A percentile compares a stretch with the other conserved stretches of the same genome.
Conservation (phyloP, 2,888 invertebrate genomes). For the Chloroclystis v-ata region DNA sequence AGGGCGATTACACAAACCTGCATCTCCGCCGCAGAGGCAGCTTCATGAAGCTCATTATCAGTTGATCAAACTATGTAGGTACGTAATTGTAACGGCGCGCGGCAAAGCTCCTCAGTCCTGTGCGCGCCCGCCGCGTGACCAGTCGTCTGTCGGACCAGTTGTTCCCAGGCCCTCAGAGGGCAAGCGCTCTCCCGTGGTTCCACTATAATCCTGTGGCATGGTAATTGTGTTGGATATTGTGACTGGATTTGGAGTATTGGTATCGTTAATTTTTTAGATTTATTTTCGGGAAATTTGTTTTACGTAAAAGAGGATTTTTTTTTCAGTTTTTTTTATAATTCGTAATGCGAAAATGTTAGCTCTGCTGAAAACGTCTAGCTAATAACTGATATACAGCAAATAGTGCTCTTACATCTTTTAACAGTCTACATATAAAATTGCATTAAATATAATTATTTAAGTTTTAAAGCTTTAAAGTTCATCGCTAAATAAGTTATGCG, state of each 20-base stretch:
- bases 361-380: too few relatives aligned
- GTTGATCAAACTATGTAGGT: not conserved
- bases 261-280: constrained; percentile 51
- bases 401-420: too few relatives aligned
- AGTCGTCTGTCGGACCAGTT: constrained; percentile 38
- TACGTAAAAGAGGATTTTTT: not conserved
- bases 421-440: too few relatives aligned
- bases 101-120: constrained; percentile 23
- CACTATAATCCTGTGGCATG: constrained; percentile 72
- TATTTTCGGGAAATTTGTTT: not conserved
- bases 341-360: too few relatives aligned
- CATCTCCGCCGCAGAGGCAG: not conserved
- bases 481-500: too few relatives aligned
- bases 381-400: too few relatives aligned
- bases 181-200: too few relatives aligned
- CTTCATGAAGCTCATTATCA: constrained; percentile 3
- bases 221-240: constrained; percentile 49
- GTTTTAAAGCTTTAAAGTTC: too few relatives aligned
- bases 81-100: constrained; percentile 5
- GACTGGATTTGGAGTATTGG: constrained; percentile 40
- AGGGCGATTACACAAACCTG: too few relatives aligned
- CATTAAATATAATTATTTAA: too few relatives aligned
- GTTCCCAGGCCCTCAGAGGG: too few relatives aligned
- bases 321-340: constrained; percentile 3
- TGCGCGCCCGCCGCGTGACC: constrained; percentile 19